Percentiles rank a stretch among this genome's conserved stretches.
Conservation (phyloP, 2,888 invertebrate species). For the Eustalomyia histrio region DNA sequence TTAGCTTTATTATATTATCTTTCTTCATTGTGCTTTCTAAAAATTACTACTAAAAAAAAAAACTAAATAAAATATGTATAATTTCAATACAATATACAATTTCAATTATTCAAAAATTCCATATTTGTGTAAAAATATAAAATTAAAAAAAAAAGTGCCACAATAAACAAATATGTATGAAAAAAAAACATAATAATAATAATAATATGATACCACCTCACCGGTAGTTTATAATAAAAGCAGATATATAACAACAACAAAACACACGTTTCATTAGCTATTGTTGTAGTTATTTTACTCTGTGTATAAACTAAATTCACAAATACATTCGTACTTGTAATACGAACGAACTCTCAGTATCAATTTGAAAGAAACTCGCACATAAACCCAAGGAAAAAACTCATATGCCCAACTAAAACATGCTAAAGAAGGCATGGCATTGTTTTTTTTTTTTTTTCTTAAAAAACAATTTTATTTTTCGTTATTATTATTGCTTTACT, state of each 20-base stretch:
- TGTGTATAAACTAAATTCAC: conserved; percentile 36
- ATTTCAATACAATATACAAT: conserved; percentile 62
- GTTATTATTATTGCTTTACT: conserved; percentile 31
- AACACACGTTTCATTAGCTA: conserved; percentile 59
- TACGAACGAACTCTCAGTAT: conserved; percentile 43
- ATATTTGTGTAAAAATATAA: conserved; percentile 61
- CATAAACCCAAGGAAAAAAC: conserved; percentile 16
- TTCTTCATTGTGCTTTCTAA: conserved; percentile 62
- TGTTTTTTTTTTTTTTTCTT: conserved; percentile 15
- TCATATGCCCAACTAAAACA: too few species aligned
- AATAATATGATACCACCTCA: conserved; percentile 28
- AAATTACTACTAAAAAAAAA: conserved; percentile 56
- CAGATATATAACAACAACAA: conserved; percentile 23
- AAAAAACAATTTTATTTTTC: neutral
- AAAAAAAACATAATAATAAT: conserved; percentile 19
- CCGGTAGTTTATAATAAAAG: conserved; percentile 55
- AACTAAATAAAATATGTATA: conserved; percentile 49
- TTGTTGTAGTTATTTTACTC: conserved; percentile 24
- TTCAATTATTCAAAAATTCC: conserved; percentile 66
- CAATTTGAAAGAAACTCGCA: conserved; percentile 35
- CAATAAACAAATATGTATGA: conserved; percentile 31
- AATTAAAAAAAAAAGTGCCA: conserved; percentile 41
- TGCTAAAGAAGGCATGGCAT: conserved; percentile 43
- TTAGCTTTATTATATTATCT: conserved; percentile 39
- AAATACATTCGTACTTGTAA: conserved; percentile 19